Evolutionary conservation across 2,797 vertebrate genomes (phyloP).

Genomic region (Poeciliopsis presidionis): DNA sequence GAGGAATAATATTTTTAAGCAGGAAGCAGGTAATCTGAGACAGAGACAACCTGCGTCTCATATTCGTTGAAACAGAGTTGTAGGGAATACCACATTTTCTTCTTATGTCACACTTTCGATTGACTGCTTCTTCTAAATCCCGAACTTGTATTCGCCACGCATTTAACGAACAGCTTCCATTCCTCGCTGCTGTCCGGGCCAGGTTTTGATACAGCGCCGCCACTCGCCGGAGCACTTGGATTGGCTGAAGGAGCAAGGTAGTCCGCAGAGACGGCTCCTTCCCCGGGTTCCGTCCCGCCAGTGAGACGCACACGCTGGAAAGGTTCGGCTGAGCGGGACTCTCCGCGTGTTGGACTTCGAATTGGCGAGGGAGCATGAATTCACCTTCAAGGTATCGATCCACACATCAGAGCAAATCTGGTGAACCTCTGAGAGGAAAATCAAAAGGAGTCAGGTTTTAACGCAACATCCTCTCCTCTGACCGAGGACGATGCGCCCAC

Average conservation of each 20-base stretch:
- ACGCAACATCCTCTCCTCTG: constrained; percentile 49
- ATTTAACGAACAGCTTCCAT: constrained; percentile 38
- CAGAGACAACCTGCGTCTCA: neutral
- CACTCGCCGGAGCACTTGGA: constrained; percentile 72
- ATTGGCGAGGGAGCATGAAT: constrained; percentile 65
- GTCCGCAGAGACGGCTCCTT: constrained; percentile 69
- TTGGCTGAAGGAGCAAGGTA: constrained; percentile 78
- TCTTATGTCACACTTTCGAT: neutral
- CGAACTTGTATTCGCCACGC: constrained; percentile 11
- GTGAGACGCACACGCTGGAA: constrained; percentile 65
- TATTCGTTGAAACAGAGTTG: neutral
- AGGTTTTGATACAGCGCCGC: constrained; percentile 73
- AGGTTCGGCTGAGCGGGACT: constrained; percentile 52
- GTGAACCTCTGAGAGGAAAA: constrained; percentile 37
- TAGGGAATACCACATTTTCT: neutral
- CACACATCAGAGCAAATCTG: constrained; percentile 45
- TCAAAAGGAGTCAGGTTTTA: constrained; percentile 47
- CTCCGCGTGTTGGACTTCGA: constrained; percentile 60
- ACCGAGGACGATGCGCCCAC: constrained; percentile 58
- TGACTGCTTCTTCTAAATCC: neutral
- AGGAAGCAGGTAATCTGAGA: too few species aligned
- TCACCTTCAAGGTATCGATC: constrained; percentile 53
- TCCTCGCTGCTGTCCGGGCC: constrained; percentile 68
- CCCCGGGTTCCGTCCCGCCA: constrained; percentile 64
- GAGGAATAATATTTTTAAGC: neutral